Percentiles rank a stretch among this genome's conserved stretches.
Evolutionary conservation across 2,888 invertebrate species (phyloP).

Genomic region (Dicyrtomina minuta): DNA sequence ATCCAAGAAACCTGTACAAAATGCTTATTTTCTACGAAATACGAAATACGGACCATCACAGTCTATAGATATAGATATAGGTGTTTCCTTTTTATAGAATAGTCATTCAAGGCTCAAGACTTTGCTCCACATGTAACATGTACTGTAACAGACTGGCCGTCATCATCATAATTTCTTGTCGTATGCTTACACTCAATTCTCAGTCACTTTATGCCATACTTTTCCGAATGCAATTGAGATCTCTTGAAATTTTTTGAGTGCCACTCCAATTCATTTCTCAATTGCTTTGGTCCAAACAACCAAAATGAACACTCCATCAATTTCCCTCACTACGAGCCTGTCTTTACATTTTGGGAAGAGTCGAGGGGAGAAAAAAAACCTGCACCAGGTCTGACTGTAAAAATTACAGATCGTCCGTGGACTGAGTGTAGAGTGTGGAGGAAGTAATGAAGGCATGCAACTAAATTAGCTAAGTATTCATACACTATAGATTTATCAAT

Average conservation of each 20-base stretch:
- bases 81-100: neutral
- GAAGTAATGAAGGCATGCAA: no score
- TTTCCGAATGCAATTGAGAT: neutral
- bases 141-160: neutral
- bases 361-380: no score
- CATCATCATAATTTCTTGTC: neutral
- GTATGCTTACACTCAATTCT: conserved; percentile 7
- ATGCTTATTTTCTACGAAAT: neutral
- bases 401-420: no score
- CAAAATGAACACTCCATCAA: no score
- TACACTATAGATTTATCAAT: no score
- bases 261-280: conserved; percentile 5
- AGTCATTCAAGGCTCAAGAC: neutral
- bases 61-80: no score
- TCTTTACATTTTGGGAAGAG: no score
- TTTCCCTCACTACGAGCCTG: no score
- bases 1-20: neutral
- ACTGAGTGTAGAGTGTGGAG: no score
- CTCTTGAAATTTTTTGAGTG: conserved; percentile 3
- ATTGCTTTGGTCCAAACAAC: neutral
- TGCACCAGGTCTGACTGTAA: no score
- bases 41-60: neutral
- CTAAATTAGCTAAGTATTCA: no score
- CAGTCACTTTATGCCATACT: conserved; percentile 7
- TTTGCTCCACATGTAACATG: neutral